Base-by-base conservation (phyloP, 2,797 vertebrate genomes). In the Parauchenoglanis ngamensis region DNA sequence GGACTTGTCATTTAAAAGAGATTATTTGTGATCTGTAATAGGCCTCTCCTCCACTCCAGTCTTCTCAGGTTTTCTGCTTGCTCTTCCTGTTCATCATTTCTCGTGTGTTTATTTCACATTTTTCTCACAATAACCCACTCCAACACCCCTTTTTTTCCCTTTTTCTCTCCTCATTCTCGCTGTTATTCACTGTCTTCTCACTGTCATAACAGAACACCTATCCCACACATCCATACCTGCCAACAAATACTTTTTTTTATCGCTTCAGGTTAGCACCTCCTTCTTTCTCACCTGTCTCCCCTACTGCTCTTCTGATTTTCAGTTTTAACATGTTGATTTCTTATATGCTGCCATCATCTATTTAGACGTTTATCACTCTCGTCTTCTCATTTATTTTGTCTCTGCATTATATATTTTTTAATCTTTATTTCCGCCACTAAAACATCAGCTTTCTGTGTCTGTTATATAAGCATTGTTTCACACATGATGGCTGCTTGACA, bases 401-500 rank as follows among this genome's bases (percentile, higher is more conserved):
- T 73, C 78, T 19, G 44, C 83, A 28, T 65, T 65, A 49, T 35
- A 35, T 68, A 31, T 68, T 52, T 54, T n/a, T 23, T 4, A 23
- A 0, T 35, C 17, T 68, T 83, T 83, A 15, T 52, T 54, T 83
- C 80, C 63, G 54, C 59, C 82, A 80, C 76, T 88, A 49, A 89
- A 85, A 85, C 56, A 56, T 46, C 49, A 49, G 80, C 56, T 7
- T 80, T 80, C 40, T 13, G 46, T 76, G 78, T 44, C 70, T 81
- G 31, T 89, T 87, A 85, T 85, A 78, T 86, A 88, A 88, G 84
- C 88, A 56, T 59, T 76, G 70, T 81, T 31, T 90, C 83, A 80
- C 86, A 84, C 67, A 63, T 90, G 85, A 90, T 84, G 75, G 63
- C 31, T 89, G 86, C 82, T 89, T 91, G 90, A 90, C 89, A 90